Conservation (phyloP, 2,797 vertebrate species). For the Thripadectes ignobilis region DNA sequence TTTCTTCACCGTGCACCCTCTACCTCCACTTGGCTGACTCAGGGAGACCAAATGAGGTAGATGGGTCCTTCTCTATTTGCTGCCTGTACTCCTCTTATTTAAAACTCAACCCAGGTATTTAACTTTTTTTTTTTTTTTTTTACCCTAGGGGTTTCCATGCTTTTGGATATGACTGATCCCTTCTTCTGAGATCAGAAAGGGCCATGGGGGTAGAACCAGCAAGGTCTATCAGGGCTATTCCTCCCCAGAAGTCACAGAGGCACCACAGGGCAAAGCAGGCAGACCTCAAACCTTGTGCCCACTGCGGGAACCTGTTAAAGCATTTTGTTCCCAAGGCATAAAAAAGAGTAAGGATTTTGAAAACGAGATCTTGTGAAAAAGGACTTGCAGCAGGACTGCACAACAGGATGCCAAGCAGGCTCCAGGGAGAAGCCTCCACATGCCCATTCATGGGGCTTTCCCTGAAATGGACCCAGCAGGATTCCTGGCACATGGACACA, state of each 20-base stretch:
- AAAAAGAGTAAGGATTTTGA: not conserved
- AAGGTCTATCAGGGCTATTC: not conserved
- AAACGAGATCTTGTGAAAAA: not conserved
- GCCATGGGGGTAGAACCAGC: not conserved
- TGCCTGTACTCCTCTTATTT: not conserved
- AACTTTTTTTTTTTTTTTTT: not conserved
- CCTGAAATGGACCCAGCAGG: not conserved
- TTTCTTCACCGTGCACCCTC: not conserved
- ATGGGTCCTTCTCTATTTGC: not conserved
- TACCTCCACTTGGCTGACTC: not conserved
- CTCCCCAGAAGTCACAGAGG: not conserved
- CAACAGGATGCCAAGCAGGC: not conserved
- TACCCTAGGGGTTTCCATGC: fast-evolving
- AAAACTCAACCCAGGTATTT: not conserved
- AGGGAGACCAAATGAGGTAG: not conserved
- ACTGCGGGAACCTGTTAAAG: fast-evolving
- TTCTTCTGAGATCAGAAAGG: not conserved
- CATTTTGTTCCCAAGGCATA: not conserved
- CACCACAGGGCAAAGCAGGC: not conserved
- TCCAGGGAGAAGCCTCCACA: not conserved
- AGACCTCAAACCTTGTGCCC: not conserved
- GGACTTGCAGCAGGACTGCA: not conserved
- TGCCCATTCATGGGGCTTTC: not conserved
- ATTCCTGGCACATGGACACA: not conserved
- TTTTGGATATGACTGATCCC: not conserved